A percentile compares a stretch with the other conserved stretches of the same genome.
These are phyloP conservation scores for Lepus townsendii DNA, from an alignment of 2,797 vertebrate species.

Conservation along the genomic window DNA sequence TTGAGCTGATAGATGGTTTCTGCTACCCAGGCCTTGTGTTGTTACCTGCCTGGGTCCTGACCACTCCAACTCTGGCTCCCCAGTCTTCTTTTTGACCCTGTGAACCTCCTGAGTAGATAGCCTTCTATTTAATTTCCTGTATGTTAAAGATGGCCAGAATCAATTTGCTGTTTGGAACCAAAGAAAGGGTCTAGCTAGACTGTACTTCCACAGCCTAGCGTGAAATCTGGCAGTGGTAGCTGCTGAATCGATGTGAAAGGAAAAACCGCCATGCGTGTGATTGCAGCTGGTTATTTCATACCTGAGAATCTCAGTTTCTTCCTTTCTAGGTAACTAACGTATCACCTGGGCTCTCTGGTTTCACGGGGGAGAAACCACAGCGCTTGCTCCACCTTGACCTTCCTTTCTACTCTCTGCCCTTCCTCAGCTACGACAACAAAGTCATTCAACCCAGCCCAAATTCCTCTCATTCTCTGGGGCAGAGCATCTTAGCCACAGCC, in stretches of 20 bases:
- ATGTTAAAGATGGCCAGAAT: constrained; percentile 11
- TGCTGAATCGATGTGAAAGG: constrained; percentile 7
- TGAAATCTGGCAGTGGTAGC: background rate
- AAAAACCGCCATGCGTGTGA: background rate
- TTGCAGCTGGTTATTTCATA: background rate
- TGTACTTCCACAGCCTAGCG: background rate
- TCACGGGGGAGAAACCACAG: constrained; percentile 40
- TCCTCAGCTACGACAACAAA: constrained; percentile 23
- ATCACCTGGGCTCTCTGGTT: constrained; percentile 20
- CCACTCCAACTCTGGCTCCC: background rate
- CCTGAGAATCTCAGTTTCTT: constrained; percentile 40
- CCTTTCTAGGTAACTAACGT: background rate
- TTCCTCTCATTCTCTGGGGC: constrained; percentile 67
- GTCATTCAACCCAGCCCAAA: constrained; percentile 53
- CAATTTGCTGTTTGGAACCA: constrained; percentile 19
- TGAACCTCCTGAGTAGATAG: background rate
- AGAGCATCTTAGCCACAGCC: constrained; percentile 31
- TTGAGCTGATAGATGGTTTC: background rate
- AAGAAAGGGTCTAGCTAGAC: background rate
- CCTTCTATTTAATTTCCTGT: background rate
- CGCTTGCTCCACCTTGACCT: background rate
- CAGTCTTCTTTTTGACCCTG: background rate
- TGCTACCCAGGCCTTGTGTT: background rate
- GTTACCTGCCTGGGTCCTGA: background rate
- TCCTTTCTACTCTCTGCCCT: constrained; percentile 34